Conservation (phyloP, 2,797 vertebrate species). For the Oreortyx pictus region DNA sequence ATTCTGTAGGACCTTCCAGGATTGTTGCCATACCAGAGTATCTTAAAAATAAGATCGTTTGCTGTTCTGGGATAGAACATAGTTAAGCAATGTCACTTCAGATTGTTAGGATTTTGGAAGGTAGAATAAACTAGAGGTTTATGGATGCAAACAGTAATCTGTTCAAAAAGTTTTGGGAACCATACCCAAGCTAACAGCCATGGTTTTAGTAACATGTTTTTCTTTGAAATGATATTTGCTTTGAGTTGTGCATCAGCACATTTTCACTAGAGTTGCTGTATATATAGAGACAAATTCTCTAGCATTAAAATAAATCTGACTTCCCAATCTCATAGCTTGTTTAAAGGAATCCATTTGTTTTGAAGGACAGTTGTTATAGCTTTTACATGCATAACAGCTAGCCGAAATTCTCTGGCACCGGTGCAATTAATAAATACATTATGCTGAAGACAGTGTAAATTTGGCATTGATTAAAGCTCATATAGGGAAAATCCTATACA, state of each 20-base stretch:
- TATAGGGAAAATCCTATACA: neutral
- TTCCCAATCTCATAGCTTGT: neutral
- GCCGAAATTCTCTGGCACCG: neutral
- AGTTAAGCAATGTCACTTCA: neutral
- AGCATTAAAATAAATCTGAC: neutral
- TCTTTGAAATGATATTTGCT: neutral
- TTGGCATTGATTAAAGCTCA: neutral
- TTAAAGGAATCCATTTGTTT: neutral
- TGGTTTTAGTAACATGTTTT: neutral
- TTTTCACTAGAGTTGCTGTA: neutral
- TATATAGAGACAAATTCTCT: neutral
- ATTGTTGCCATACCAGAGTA: neutral
- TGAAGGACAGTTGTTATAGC: neutral
- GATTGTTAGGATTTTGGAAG: neutral
- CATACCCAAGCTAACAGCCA: neutral
- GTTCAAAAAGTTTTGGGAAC: neutral
- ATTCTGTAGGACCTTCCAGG: neutral
- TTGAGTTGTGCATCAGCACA: neutral
- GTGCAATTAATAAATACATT: neutral
- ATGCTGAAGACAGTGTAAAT: neutral
- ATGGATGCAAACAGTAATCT: neutral
- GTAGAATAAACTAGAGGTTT: neutral
- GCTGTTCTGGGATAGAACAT: neutral
- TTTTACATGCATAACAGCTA: neutral
- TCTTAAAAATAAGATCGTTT: neutral